Conservation (phyloP, 2,113 vertebrate species). For the Varanus salvator region DNA sequence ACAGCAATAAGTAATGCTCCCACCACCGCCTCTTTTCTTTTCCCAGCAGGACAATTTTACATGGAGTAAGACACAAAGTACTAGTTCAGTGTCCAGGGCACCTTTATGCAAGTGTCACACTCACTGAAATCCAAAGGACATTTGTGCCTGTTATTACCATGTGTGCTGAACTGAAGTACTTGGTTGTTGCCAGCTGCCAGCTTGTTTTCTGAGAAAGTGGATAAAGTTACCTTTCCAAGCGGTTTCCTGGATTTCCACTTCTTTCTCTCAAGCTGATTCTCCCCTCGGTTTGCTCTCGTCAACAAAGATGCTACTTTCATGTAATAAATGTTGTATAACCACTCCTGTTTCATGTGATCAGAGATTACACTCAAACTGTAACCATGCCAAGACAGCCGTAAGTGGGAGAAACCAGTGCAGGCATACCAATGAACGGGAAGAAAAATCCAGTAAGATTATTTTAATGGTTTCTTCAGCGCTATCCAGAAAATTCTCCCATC, state of each 20-base stretch:
- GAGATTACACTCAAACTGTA: background rate
- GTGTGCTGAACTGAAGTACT: background rate
- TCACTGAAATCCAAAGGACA: background rate
- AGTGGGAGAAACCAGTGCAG: background rate
- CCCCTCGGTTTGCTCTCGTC: conserved; percentile 23
- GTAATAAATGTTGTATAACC: background rate
- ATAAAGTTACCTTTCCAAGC: conserved; percentile 18
- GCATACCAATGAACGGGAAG: background rate
- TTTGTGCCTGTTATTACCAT: background rate
- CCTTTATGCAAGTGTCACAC: conserved; percentile 1
- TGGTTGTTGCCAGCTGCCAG: conserved; percentile 23
- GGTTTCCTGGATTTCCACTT: conserved; percentile 10
- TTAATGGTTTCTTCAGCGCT: background rate
- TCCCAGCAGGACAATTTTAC: conserved; percentile 4
- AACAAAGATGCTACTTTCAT: conserved; percentile 19
- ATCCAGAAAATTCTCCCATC: background rate
- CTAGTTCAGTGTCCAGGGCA: background rate
- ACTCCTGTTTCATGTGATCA: background rate
- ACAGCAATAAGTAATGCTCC: no score
- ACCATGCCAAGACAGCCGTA: background rate
- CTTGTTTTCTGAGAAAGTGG: conserved; percentile 8
- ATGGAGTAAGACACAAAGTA: background rate
- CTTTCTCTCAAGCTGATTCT: conserved; percentile 42
- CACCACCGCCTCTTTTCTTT: background rate
- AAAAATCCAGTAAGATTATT: background rate